Percentiles rank a stretch among this genome's conserved stretches.
These are phyloP conservation scores for Phania funesta DNA, from an alignment of 2,888 invertebrate genomes.

Conservation along the genomic window DNA sequence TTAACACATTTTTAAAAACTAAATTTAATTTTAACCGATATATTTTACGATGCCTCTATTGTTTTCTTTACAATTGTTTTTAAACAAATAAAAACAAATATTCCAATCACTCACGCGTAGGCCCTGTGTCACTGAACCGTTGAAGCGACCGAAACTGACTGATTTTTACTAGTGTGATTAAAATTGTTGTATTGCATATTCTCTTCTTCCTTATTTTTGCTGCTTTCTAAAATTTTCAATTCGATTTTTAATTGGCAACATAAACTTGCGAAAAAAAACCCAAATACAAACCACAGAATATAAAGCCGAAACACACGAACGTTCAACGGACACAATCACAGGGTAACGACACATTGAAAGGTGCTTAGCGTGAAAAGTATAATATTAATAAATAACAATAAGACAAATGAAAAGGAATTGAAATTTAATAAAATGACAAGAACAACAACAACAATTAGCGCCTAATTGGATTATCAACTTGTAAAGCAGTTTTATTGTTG, in stretches of 20 bases:
- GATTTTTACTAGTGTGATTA: conserved; percentile 24
- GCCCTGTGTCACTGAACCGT: conserved; percentile 45
- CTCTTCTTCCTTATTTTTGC: conserved; percentile 34
- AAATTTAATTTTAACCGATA: too few species aligned
- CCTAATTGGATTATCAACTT: too few species aligned
- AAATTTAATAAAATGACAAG: too few species aligned
- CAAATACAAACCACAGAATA: neutral
- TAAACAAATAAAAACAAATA: neutral
- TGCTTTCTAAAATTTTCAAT: conserved; percentile 6
- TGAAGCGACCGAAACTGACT: conserved; percentile 57
- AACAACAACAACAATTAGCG: too few species aligned
- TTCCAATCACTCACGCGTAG: conserved; percentile 29
- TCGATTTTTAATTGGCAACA: conserved; percentile 31
- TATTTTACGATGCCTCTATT: too few species aligned
- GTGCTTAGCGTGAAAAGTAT: too few species aligned
- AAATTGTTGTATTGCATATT: conserved; percentile 16
- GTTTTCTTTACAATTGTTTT: neutral
- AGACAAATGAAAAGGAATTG: too few species aligned
- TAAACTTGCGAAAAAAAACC: conserved; percentile 4
- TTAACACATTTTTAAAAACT: neutral
- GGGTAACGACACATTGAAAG: too few species aligned
- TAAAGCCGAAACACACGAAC: too few species aligned
- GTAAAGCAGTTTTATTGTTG: too few species aligned
- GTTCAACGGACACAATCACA: too few species aligned
- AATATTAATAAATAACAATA: too few species aligned